Conservation (phyloP, 30 jellyfish, hydroid and myxozoan species). For the Hydractinia symbiolongicarpus region DNA sequence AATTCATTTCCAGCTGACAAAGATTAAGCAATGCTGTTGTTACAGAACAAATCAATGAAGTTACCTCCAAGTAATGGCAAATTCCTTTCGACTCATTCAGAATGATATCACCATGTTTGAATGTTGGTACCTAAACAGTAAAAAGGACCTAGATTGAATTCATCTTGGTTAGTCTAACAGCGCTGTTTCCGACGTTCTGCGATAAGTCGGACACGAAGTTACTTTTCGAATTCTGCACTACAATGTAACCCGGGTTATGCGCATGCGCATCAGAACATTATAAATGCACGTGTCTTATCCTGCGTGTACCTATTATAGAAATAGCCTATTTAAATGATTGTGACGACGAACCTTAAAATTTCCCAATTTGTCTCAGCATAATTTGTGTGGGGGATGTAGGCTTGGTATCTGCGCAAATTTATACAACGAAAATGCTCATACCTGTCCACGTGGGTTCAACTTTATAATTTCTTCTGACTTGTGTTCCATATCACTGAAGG, state of each 20-base stretch:
- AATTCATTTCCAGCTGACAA: neutral
- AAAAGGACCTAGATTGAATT: neutral
- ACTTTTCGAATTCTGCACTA: too few species aligned
- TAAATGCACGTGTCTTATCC: too few species aligned
- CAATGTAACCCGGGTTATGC: too few species aligned
- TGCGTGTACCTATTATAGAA: too few species aligned
- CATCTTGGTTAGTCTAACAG: too few species aligned
- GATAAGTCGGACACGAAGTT: too few species aligned
- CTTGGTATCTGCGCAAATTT: neutral
- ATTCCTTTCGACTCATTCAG: conserved; percentile 32
- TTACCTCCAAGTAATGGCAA: conserved; percentile 43
- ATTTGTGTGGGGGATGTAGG: too few species aligned
- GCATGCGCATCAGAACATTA: too few species aligned
- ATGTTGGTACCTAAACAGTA: conserved; percentile 39
- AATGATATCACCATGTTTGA: conserved; percentile 29
- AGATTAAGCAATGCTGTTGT: neutral
- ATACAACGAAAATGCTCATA: neutral
- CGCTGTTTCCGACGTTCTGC: too few species aligned
- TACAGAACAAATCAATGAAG: neutral
- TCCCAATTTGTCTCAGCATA: too few species aligned
- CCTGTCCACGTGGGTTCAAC: conserved; percentile 54
- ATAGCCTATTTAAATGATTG: too few species aligned
- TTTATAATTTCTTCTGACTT: conserved; percentile 36
- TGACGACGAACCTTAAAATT: too few species aligned
- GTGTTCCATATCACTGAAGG: conserved; percentile 27